Conservation (phyloP, 2,888 invertebrate species). For the Cacoxenus indagator region DNA sequence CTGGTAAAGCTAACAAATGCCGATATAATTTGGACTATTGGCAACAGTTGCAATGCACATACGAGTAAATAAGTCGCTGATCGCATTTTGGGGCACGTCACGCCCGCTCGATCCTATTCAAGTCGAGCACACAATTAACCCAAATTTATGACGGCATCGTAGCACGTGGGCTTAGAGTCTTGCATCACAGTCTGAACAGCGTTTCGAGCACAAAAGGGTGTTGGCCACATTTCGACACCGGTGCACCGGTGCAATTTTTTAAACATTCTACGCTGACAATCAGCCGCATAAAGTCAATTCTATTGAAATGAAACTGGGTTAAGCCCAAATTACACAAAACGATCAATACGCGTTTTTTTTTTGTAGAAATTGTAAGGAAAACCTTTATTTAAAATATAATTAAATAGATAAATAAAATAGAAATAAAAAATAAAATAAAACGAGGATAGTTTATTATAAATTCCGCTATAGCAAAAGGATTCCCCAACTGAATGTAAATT, state of each 20-base stretch:
- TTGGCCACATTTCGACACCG: background rate
- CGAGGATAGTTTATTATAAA: too few relatives aligned
- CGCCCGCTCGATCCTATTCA: background rate
- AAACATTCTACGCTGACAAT: background rate
- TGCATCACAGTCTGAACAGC: background rate
- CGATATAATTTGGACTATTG: background rate
- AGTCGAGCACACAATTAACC: constrained; percentile 49
- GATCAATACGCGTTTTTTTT: background rate
- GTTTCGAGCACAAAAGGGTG: background rate
- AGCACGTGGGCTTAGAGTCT: constrained; percentile 58
- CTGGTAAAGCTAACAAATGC: background rate
- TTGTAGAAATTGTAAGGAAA: too few relatives aligned
- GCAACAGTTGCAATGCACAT: background rate
- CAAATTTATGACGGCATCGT: constrained; percentile 52
- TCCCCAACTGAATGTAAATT: too few relatives aligned
- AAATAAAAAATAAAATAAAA: too few relatives aligned
- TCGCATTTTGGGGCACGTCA: background rate
- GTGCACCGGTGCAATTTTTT: background rate
- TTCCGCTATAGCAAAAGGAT: too few relatives aligned
- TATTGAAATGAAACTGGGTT: background rate
- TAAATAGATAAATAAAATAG: too few relatives aligned
- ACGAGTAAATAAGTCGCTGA: background rate
- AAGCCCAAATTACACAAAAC: background rate
- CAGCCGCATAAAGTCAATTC: background rate
- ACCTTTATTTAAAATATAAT: too few relatives aligned